Percentiles rank a stretch among this genome's conserved stretches.
Evolutionary conservation across 2,113 vertebrate species (phyloP).

Genomic region (Sminthopsis crassicaudata): DNA sequence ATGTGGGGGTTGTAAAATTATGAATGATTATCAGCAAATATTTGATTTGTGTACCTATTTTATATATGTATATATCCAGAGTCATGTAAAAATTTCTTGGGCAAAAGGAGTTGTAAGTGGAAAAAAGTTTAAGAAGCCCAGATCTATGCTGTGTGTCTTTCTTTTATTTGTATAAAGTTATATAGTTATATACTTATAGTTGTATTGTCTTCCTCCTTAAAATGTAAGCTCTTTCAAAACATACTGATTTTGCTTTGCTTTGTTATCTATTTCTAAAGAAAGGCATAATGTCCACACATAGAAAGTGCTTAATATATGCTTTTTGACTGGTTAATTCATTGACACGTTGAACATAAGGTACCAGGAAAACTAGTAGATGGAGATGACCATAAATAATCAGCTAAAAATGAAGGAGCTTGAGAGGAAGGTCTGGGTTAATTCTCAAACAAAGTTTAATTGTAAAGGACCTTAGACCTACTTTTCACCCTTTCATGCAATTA

Average conservation of each 20-base stretch:
- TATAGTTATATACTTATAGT: no score
- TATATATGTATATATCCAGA: no score
- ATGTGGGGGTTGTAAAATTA: no score
- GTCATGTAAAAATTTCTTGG: no score
- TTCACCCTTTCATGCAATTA: neutral
- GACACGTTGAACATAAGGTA: neutral
- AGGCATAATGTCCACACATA: neutral
- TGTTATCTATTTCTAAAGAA: neutral
- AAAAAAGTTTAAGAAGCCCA: no score
- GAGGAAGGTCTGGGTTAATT: neutral
- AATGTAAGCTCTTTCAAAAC: neutral
- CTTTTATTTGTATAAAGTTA: neutral
- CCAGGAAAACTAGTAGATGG: neutral
- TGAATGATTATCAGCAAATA: no score
- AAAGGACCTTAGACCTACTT: neutral
- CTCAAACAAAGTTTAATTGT: constrained; percentile 29
- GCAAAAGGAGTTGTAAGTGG: no score
- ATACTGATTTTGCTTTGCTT: neutral
- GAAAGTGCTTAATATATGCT: neutral
- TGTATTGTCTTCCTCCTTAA: neutral
- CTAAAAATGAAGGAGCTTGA: neutral
- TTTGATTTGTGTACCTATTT: no score
- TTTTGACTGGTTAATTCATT: neutral
- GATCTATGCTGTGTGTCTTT: neutral
- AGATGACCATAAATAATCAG: neutral